Evolutionary conservation across 2,113 vertebrate genomes (phyloP).

Genomic region (Chlamydotis undulata): DNA sequence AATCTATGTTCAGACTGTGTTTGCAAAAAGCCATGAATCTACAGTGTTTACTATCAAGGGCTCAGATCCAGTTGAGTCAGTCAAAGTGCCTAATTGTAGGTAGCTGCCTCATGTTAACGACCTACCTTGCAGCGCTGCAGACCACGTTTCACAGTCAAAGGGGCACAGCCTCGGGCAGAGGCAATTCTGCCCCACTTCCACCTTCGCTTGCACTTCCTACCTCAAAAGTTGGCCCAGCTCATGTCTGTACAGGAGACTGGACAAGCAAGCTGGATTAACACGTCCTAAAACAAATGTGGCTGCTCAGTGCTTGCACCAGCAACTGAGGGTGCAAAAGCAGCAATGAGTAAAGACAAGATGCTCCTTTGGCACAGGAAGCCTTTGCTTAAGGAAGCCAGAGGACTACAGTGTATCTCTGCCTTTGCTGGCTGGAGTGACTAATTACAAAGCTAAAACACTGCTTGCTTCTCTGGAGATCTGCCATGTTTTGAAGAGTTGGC

Average conservation of each 20-base stretch:
- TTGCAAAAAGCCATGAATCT: neutral
- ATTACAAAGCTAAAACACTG: neutral
- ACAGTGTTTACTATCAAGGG: neutral
- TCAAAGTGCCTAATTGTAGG: neutral
- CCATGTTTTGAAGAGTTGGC: neutral
- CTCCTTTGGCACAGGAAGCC: neutral
- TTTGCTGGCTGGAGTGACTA: neutral
- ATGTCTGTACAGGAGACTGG: fast-evolving
- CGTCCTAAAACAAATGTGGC: neutral
- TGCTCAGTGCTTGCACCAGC: neutral
- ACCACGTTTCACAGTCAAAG: neutral
- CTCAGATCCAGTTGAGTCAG: neutral
- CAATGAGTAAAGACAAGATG: neutral
- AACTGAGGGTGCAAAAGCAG: neutral
- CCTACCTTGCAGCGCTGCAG: neutral
- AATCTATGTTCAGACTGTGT: neutral
- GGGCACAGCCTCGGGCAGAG: neutral
- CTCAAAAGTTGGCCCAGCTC: neutral
- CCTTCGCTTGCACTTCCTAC: neutral
- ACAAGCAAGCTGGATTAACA: neutral
- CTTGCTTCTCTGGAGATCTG: neutral
- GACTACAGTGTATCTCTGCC: neutral
- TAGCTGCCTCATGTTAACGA: neutral
- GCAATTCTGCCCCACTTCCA: neutral
- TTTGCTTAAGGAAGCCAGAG: neutral